Evolutionary conservation across 2,888 invertebrate genomes (phyloP).

Genomic region (Melinopterus prodromus): DNA sequence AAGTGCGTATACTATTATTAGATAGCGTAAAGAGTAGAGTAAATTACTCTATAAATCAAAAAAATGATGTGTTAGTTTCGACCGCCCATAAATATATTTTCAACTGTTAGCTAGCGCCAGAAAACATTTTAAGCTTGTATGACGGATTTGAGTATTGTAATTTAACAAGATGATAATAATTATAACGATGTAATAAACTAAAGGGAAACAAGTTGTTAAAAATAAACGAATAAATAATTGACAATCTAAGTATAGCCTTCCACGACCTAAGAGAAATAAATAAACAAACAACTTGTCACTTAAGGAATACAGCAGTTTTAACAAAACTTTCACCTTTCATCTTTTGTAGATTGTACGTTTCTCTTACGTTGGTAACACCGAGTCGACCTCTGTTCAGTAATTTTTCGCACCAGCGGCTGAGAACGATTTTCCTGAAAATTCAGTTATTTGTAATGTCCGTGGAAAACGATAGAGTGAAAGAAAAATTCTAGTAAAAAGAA

Average conservation of each 20-base stretch:
- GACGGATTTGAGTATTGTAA: constrained; percentile 32
- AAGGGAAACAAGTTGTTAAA: constrained; percentile 37
- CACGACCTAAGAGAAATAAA: constrained; percentile 29
- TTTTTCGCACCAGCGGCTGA: too few species aligned
- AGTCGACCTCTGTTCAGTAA: too few species aligned
- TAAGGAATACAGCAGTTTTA: constrained; percentile 15
- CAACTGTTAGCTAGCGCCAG: not conserved
- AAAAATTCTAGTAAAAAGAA: too few species aligned
- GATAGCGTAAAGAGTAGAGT: constrained; percentile 57
- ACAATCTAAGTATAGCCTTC: constrained; percentile 49
- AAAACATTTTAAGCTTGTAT: constrained; percentile 24
- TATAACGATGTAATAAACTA: constrained; percentile 30
- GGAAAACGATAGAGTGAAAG: too few species aligned
- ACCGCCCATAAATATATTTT: constrained; percentile 10
- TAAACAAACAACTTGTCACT: constrained; percentile 23
- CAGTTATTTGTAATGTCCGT: too few species aligned
- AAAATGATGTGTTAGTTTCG: constrained; percentile 16
- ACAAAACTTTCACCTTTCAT: constrained; percentile 19
- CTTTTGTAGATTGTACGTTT: not conserved
- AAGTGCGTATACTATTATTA: constrained; percentile 56
- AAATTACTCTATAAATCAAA: constrained; percentile 54
- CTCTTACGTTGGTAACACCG: not conserved
- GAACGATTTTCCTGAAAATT: too few species aligned
- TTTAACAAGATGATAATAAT: constrained; percentile 11
- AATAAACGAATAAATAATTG: constrained; percentile 38